Conservation (phyloP, 2,797 vertebrate species). For the Mallotus villosus region DNA sequence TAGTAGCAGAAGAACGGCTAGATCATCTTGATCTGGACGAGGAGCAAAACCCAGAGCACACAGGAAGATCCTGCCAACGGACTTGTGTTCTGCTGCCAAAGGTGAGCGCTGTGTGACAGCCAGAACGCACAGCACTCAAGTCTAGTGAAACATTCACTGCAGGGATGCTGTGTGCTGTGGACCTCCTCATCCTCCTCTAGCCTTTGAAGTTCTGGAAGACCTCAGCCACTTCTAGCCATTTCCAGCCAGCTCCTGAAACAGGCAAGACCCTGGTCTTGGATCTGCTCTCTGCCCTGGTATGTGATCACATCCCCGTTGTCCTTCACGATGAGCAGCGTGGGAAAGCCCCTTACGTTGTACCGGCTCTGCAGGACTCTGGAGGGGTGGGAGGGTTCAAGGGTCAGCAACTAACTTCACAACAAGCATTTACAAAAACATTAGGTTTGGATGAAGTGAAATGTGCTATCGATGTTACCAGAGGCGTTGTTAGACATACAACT, state of each 20-base stretch:
- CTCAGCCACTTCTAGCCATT: constrained; percentile 85
- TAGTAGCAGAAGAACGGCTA: too few species aligned
- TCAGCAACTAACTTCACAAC: not conserved
- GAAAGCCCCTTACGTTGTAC: constrained; percentile 88
- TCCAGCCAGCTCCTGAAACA: constrained; percentile 91
- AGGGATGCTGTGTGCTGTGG: not conserved
- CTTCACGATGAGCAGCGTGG: constrained; percentile 94
- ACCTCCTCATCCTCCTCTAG: constrained; percentile 31
- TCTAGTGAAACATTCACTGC: not conserved
- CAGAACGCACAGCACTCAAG: too few species aligned
- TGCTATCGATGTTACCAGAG: not conserved
- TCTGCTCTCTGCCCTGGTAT: constrained; percentile 92
- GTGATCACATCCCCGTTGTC: constrained; percentile 94
- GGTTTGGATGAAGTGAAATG: too few species aligned
- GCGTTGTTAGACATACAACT: too few species aligned
- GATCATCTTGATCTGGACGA: too few species aligned
- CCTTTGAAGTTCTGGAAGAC: constrained; percentile 94
- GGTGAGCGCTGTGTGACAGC: too few species aligned
- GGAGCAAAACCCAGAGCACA: too few species aligned
- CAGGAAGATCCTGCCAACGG: too few species aligned
- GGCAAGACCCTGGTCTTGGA: constrained; percentile 84
- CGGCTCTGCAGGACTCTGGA: constrained; percentile 88
- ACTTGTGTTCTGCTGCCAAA: too few species aligned
- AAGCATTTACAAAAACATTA: not conserved
- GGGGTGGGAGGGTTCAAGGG: not conserved